Percentiles rank a stretch among this genome's conserved stretches.
Evolutionary conservation across 2,797 vertebrate genomes (phyloP).

Genomic region (Intellagama lesueurii): DNA sequence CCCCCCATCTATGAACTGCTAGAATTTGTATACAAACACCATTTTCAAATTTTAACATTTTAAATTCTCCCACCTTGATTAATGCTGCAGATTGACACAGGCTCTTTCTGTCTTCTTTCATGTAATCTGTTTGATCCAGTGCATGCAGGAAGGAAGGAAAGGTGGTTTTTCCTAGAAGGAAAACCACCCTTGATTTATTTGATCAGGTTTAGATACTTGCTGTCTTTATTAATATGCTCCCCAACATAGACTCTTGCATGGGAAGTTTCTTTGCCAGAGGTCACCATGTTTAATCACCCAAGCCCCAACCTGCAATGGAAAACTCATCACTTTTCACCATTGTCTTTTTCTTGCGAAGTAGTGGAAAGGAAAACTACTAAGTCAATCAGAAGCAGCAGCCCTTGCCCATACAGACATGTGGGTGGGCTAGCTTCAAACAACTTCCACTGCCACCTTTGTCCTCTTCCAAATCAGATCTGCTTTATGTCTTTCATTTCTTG

Average conservation of each 20-base stretch:
- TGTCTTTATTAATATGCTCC: neutral
- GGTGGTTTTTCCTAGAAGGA: no score
- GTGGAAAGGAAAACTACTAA: neutral
- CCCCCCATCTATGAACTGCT: neutral
- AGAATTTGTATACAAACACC: neutral
- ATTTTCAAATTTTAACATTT: neutral
- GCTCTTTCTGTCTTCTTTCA: neutral
- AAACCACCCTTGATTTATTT: neutral
- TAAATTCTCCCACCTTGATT: neutral
- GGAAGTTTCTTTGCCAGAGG: neutral
- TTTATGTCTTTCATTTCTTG: neutral
- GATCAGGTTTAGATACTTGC: neutral
- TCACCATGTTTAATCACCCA: neutral
- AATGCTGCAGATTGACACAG: neutral
- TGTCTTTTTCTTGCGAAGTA: neutral
- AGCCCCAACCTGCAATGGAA: neutral
- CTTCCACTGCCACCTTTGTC: neutral
- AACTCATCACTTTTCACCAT: neutral
- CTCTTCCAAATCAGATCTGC: neutral
- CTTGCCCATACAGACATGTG: neutral
- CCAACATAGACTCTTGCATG: neutral
- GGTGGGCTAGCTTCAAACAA: rapidly evolving
- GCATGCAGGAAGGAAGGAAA: no score
- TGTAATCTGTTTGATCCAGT: neutral
- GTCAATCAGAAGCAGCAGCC: neutral